phyloP scores from a whole-genome alignment of 2,797 vertebrate genomes.

The Apogon talboti region DNA sequence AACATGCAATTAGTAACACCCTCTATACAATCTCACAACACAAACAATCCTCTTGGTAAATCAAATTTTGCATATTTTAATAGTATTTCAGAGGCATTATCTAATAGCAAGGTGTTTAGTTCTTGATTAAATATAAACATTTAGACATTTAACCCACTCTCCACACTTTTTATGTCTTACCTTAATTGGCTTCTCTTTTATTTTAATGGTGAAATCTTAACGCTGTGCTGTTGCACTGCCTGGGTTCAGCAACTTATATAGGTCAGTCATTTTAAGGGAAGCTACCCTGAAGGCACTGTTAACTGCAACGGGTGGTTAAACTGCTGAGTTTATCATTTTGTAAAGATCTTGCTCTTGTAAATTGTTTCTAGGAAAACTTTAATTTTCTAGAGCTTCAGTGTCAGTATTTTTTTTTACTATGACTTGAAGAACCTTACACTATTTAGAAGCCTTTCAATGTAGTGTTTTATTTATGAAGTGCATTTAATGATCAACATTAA shows the following conservation, averaged over 20 bases:
- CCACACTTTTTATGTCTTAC: neutral
- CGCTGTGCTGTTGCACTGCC: constrained; percentile 11
- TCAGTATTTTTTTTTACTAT: neutral
- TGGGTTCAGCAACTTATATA: constrained; percentile 22
- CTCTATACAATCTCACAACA: no score
- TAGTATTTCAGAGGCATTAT: constrained; percentile 19
- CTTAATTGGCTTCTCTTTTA: neutral
- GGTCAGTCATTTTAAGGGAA: constrained; percentile 14
- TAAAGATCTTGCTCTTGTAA: neutral
- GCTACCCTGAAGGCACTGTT: neutral
- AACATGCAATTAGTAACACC: no score
- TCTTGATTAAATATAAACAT: neutral
- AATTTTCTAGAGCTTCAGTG: neutral
- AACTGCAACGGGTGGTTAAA: neutral
- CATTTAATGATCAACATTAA: neutral
- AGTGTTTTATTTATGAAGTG: neutral
- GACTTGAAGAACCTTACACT: no score
- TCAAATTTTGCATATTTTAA: neutral
- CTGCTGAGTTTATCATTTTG: neutral
- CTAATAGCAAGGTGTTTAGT: neutral
- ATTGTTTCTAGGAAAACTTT: neutral
- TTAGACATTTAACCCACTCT: neutral
- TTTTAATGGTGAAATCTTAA: constrained; percentile 3
- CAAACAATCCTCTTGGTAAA: no score
- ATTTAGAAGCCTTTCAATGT: neutral